Evolutionary conservation across 2,888 invertebrate genomes (phyloP).

Genomic region (Lasioglossum zephyrum): DNA sequence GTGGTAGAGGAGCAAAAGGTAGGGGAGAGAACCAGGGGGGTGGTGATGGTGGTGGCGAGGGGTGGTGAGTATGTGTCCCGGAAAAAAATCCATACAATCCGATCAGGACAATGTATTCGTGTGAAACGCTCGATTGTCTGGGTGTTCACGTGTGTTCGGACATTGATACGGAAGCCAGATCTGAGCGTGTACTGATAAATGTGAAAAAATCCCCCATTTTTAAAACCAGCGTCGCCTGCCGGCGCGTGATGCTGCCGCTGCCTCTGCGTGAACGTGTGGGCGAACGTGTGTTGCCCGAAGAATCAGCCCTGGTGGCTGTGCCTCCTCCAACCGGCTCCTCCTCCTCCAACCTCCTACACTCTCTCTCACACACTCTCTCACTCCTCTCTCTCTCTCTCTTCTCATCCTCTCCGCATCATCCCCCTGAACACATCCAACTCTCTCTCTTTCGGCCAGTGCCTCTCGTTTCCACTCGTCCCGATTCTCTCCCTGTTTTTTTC

Average conservation of each 20-base stretch:
- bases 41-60: slow-evolving; percentile 9
- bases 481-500: slow-evolving; percentile 51
- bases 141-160: slow-evolving; percentile 80
- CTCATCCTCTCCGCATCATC: slow-evolving; percentile 29
- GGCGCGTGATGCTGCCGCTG: slow-evolving; percentile 71
- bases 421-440: slow-evolving; percentile 1
- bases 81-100: slow-evolving; percentile 84
- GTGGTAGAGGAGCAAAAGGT: slow-evolving; percentile 54
- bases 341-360: slow-evolving; percentile 36
- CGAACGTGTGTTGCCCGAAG: slow-evolving; percentile 73
- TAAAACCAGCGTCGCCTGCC: slow-evolving; percentile 74
- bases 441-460: slow-evolving; percentile 31
- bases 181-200: slow-evolving; percentile 81
- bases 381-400: slow-evolving; percentile 24
- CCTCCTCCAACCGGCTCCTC: slow-evolving; percentile 47
- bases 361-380: neutral
- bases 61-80: slow-evolving; percentile 76
- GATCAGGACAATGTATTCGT: slow-evolving; percentile 83
- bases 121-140: slow-evolving; percentile 82
- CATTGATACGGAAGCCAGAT: slow-evolving; percentile 81
- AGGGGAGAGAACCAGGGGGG: slow-evolving; percentile 49
- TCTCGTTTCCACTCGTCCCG: slow-evolving; percentile 63
- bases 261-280: slow-evolving; percentile 64
- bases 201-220: slow-evolving; percentile 80
- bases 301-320: slow-evolving; percentile 69